These are phyloP conservation scores for Rhabdomys pumilio DNA, from an alignment of 2,797 vertebrate species.

Conservation along the genomic window DNA sequence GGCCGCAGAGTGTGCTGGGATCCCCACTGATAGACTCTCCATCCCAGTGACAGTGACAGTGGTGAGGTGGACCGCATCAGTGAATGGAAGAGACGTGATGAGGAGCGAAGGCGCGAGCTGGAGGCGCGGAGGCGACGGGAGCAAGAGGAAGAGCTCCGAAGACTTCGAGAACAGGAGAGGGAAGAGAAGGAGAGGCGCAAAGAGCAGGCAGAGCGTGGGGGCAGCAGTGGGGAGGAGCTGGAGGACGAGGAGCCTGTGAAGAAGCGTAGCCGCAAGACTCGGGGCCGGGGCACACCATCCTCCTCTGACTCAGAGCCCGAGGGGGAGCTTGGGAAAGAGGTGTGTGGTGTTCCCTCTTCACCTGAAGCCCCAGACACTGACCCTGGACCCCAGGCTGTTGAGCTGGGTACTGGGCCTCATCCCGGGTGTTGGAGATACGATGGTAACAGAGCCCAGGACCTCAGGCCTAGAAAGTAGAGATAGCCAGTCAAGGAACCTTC, in stretches of 20 bases:
- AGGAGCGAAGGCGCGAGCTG: constrained; percentile 94
- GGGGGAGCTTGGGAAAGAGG: constrained; percentile 91
- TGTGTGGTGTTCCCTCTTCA: constrained; percentile 55
- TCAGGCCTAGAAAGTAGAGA: background rate
- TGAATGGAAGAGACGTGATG: constrained; percentile 97
- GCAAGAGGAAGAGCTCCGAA: constrained; percentile 96
- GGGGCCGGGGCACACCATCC: constrained; percentile 92
- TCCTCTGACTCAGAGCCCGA: constrained; percentile 94
- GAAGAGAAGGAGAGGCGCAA: constrained; percentile 94
- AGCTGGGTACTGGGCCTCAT: rapidly evolving
- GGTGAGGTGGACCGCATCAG: constrained; percentile 97
- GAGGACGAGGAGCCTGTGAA: constrained; percentile 92
- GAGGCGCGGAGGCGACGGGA: constrained; percentile 96
- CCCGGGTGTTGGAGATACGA: too few species aligned
- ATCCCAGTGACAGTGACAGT: constrained; percentile 84
- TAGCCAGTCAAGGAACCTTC: background rate
- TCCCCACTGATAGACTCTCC: background rate
- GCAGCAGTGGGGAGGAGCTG: constrained; percentile 91
- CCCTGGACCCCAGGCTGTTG: background rate
- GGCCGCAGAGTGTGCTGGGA: background rate
- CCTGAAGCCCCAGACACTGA: background rate
- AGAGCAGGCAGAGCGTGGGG: constrained; percentile 91
- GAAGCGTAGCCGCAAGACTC: constrained; percentile 94
- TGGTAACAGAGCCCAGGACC: background rate
- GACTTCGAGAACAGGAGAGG: constrained; percentile 95